Evolutionary conservation across 1,140 invertebrate species (phyloP), one percentile per base, ranked within the genome.

Genomic region (Plutomurus gul): DNA sequence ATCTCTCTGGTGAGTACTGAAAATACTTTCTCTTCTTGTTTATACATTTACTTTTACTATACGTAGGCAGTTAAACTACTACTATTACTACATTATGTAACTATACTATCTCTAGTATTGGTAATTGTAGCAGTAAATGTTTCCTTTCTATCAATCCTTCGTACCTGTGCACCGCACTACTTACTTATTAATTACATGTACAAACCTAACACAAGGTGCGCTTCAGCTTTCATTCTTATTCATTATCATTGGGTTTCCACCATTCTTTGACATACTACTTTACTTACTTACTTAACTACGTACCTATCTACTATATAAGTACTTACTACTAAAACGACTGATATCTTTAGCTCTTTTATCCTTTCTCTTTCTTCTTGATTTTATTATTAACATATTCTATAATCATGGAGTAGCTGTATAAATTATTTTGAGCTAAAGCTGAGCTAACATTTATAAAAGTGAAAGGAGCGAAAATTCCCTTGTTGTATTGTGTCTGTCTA

Each of bases 111-210:
- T n/a, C n/a, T n/a, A n/a, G n/a, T n/a, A n/a, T n/a, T n/a, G n/a
- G n/a, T n/a, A n/a, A n/a, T 22, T 51, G 47, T 51, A 51, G 47
- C 47, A 51, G 10, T 65, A 25, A 47, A 51, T 47, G 20, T 72
- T 72, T 72, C 70, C 70, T 72, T 39, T 72, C 70, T 46, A 40
- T 72, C 18, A 72, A 72, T 39, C 70, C 75, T 78, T 78, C 27
- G 65, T 71, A 75, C 80, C 76, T 81, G 80, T 81, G 80, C 80
- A 81, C 80, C 76, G 80, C 80, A 81, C 80, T 81, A 47, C 40
- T 65, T 46, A 72, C 36, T 36, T 72, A 39, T 37, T 72, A 39
- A 18, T 20, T 72, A 36, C 39, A 72, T 11, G 25, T n/a, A 25
- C 25, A 20, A 40, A 72, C 70, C 36, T 72, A 72, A 22, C 47